Conservation (phyloP, 2,797 vertebrate species). For the Tolypeutes matacus region DNA sequence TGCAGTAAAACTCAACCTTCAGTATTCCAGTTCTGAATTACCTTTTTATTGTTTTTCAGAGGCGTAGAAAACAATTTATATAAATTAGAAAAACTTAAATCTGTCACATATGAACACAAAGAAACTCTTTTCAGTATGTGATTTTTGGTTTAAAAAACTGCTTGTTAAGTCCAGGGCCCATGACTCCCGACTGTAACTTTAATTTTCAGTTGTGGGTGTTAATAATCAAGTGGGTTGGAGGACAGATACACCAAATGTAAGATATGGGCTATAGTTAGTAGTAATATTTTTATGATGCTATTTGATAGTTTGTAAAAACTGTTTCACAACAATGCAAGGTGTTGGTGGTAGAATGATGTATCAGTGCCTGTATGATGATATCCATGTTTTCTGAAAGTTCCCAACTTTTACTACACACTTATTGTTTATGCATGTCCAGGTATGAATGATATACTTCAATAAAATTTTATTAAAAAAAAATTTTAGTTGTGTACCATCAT, state of each 20-base stretch:
- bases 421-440: too few relatives aligned
- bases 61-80: constrained; percentile 15
- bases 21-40: constrained; percentile 45
- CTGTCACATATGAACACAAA: not conserved
- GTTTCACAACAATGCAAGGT: too few relatives aligned
- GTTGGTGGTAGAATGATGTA: too few relatives aligned
- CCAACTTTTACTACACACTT: too few relatives aligned
- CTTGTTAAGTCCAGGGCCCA: not conserved
- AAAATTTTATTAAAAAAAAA: not conserved
- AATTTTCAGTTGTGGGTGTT: not conserved
- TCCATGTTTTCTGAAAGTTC: too few relatives aligned
- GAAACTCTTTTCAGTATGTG: constrained; percentile 11
- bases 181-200: not conserved
- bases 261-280: too few relatives aligned
- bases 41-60: constrained; percentile 55
- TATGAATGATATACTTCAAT: too few relatives aligned
- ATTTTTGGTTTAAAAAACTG: constrained; percentile 44
- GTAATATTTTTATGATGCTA: too few relatives aligned
- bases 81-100: constrained; percentile 50
- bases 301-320: too few relatives aligned
- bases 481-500: constrained; percentile 1
- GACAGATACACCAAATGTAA: too few relatives aligned
- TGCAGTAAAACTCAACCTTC: constrained; percentile 16
- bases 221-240: too few relatives aligned
- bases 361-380: too few relatives aligned